phyloP scores from a whole-genome alignment of 2,113 vertebrate genomes.

The Larimichthys crocea region DNA sequence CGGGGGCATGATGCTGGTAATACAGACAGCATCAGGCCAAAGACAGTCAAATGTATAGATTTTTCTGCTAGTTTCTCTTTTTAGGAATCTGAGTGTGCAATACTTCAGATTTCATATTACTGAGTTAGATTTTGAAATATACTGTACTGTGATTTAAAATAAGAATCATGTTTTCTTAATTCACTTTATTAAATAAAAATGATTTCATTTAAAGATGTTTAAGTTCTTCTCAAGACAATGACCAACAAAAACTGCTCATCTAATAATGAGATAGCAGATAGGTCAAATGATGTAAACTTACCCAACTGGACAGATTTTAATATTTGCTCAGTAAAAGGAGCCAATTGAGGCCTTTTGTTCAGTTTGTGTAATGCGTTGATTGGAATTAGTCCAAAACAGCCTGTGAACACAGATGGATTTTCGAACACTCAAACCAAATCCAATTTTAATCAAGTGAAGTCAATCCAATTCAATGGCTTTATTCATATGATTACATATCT shows the following conservation, averaged over 20 bases:
- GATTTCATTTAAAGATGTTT: not conserved
- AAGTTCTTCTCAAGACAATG: not conserved
- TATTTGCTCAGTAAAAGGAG: slow-evolving; percentile 15
- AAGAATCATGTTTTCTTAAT: not conserved
- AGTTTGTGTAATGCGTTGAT: slow-evolving; percentile 33
- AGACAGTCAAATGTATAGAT: not conserved
- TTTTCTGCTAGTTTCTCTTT: not conserved
- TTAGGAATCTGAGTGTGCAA: not conserved
- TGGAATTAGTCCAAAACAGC: slow-evolving; percentile 52
- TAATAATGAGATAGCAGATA: not conserved
- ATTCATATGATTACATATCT: slow-evolving; percentile 2
- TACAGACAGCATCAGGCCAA: not conserved
- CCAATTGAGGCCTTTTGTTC: slow-evolving; percentile 6
- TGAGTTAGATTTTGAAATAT: not conserved
- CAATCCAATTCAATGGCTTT: not conserved
- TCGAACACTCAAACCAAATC: slow-evolving; percentile 37
- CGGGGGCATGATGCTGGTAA: not conserved
- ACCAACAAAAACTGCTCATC: not conserved
- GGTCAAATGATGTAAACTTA: slow-evolving; percentile 23
- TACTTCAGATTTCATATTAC: not conserved
- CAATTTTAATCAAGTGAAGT: slow-evolving; percentile 8
- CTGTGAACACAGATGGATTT: slow-evolving; percentile 52
- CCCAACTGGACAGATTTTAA: slow-evolving; percentile 23
- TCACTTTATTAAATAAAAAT: not conserved
- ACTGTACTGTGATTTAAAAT: too few species aligned